These are phyloP conservation scores for Eremophila alpestris DNA, from an alignment of 2,797 vertebrate genomes.

Conservation along the genomic window DNA sequence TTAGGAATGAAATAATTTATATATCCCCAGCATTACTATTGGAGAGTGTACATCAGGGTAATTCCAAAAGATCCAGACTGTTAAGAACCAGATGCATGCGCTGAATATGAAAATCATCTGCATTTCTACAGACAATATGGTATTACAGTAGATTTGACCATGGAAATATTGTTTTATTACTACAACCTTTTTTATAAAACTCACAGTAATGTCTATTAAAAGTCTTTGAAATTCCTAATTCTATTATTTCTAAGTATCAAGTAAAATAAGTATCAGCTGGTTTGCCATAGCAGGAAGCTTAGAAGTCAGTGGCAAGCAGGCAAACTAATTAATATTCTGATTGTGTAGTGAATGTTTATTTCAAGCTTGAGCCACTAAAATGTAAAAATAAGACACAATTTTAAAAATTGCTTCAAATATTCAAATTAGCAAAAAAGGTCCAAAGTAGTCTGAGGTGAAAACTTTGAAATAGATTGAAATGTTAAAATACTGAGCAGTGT, in stretches of 20 bases:
- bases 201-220: neutral
- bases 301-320: neutral
- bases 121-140: neutral
- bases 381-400: neutral
- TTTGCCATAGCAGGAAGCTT: neutral
- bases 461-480: neutral
- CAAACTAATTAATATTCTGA: neutral
- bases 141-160: neutral
- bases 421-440: neutral
- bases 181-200: neutral
- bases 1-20: neutral
- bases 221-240: neutral
- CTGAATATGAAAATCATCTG: neutral
- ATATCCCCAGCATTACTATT: neutral
- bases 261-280: neutral
- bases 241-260: neutral
- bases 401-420: neutral
- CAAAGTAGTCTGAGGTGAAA: neutral
- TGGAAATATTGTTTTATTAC: neutral
- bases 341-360: neutral
- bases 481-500: neutral
- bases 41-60: neutral
- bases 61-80: neutral
- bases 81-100: neutral
- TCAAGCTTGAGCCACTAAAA: neutral